Evolutionary conservation across 2,797 vertebrate species (phyloP).

Genomic region (Garrulus glandarius): DNA sequence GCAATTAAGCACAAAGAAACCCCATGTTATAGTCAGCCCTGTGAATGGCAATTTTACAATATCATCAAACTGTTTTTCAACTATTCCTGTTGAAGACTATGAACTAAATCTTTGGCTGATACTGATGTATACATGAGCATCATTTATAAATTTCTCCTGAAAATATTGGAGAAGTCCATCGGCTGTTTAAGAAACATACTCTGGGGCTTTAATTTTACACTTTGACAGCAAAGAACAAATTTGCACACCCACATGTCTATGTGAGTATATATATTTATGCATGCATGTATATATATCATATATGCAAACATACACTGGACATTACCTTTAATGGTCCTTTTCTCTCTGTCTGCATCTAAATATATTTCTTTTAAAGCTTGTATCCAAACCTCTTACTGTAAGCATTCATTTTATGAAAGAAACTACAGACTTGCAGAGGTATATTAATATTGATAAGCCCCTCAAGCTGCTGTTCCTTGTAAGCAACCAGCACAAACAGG

Average conservation of each 20-base stretch:
- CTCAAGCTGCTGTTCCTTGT: neutral
- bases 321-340: neutral
- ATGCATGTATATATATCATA: neutral
- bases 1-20: neutral
- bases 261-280: neutral
- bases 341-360: neutral
- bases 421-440: neutral
- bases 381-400: neutral
- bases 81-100: neutral
- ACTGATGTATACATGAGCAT: neutral
- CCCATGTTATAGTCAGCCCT: neutral
- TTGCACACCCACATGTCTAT: neutral
- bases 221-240: neutral
- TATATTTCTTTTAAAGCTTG: neutral
- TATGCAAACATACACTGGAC: neutral
- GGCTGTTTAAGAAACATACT: neutral
- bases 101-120: neutral
- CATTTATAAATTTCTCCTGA: neutral
- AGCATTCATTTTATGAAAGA: neutral
- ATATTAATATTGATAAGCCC: neutral
- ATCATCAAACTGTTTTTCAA: neutral
- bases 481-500: neutral
- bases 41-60: neutral
- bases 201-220: neutral
- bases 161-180: neutral